Conservation (phyloP, 2,888 invertebrate species). For the Lepidochrysops patricia region DNA sequence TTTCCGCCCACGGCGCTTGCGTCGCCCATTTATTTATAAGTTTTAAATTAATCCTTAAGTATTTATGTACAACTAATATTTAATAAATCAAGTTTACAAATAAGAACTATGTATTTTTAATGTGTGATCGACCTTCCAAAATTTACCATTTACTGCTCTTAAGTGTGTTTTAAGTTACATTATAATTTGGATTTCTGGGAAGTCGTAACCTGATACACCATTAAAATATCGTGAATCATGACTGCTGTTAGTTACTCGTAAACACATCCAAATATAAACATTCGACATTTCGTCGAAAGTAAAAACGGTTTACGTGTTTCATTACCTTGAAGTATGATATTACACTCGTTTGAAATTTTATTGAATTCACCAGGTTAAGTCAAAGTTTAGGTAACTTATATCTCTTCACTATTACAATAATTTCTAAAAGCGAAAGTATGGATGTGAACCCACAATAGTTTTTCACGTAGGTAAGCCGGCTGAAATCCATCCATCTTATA, state of each 20-base stretch:
- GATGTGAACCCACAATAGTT: too few species aligned
- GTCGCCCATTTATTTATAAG: constrained; percentile 32
- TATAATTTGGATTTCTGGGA: not conserved
- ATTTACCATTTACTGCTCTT: not conserved
- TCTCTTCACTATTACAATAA: not conserved
- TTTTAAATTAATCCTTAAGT: constrained; percentile 3
- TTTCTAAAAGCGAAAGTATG: not conserved
- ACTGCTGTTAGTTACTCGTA: not conserved
- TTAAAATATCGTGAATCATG: not conserved
- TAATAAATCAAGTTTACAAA: not conserved
- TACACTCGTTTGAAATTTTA: not conserved
- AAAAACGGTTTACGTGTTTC: not conserved
- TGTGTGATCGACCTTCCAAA: not conserved
- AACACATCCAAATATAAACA: constrained; percentile 3
- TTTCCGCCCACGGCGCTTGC: constrained; percentile 26
- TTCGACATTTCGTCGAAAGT: not conserved
- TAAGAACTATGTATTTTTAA: not conserved
- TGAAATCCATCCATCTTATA: too few species aligned
- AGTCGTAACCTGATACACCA: not conserved
- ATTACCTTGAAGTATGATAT: not conserved
- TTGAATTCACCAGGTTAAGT: not conserved
- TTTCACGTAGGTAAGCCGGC: too few species aligned
- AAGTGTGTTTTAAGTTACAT: not conserved
- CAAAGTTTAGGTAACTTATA: not conserved
- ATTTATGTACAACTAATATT: constrained; percentile 6